Base-by-base conservation (phyloP, 1,140 invertebrate genomes). In the Hesperophylax magnus region DNA sequence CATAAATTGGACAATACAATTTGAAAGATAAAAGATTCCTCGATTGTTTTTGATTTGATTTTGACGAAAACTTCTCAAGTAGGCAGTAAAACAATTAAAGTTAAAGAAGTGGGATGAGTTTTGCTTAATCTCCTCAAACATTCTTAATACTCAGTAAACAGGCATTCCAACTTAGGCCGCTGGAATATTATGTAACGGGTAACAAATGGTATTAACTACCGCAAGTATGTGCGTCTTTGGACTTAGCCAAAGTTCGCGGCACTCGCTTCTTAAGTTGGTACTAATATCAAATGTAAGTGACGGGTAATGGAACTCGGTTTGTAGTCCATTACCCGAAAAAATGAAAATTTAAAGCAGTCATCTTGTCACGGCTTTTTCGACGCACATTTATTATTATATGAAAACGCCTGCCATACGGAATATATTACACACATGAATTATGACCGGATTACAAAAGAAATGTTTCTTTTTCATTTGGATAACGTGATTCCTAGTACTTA, bases 291-390 rank as follows among this genome's bases (percentile, higher is more conserved):
- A 47, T 67, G 22, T 31, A 31, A 71, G 67, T 71, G 39, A 71
- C 67, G 67, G 67, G 67, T 71, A 71, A 71, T 71, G 67, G 20
- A 71, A 71, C 67, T 71, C 63, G 67, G n/a, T 24, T 14, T 71
- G 67, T 71, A 71, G 34, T 52, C 39, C 39, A 52, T 71, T 71
- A 71, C 31, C 39, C 15, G 18, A 71, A 24, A 71, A 65, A 71
- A 71, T 17, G 67, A 71, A 71, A 71, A 52, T 71, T 71, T 24
- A 52, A 52, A 71, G 39, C 31, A 47, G 22, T 71, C 67, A 71
- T 71, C 39, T 71, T 71, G 67, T 71, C 67, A 71, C 67, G 67
- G 67, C 67, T 52, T 71, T 71, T 65, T 71, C n/a, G 39, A 71
- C 39, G 18, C 31, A 52, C 22, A 71, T 52, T 24, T 65, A 65